These are phyloP conservation scores for Gasterosteus nipponicus DNA, from an alignment of 2,113 vertebrate species.

Conservation along the genomic window DNA sequence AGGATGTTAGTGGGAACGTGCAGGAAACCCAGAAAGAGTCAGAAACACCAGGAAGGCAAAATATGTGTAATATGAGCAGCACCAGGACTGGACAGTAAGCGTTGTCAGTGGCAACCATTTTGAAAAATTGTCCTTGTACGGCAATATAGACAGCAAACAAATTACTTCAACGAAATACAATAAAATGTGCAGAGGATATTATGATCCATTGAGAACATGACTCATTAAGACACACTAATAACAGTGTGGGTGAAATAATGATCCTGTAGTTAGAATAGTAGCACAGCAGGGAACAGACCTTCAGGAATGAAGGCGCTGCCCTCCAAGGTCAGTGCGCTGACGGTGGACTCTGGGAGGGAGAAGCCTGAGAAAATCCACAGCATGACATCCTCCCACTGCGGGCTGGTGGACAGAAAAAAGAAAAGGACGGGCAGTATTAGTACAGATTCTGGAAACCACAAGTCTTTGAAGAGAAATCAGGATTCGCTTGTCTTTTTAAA, in stretches of 20 bases:
- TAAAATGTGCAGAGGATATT: neutral
- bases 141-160: no score
- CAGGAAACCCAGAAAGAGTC: neutral
- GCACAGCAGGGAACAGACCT: slow-evolving; percentile 69
- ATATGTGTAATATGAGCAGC: neutral
- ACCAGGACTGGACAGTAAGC: no score
- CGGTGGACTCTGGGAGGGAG: slow-evolving; percentile 82
- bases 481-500: neutral
- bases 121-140: no score
- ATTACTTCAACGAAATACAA: no score
- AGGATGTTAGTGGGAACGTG: slow-evolving; percentile 61
- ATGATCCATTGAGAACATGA: neutral
- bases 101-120: no score
- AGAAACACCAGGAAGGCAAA: neutral
- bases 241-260: neutral
- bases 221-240: neutral
- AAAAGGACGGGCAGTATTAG: neutral
- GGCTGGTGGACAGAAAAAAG: neutral
- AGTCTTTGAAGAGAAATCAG: neutral
- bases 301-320: slow-evolving; percentile 86
- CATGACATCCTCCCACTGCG: neutral
- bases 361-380: slow-evolving; percentile 85
- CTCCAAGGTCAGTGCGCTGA: slow-evolving; percentile 85
- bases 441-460: neutral
- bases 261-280: neutral